These are phyloP conservation scores for Umimayanthus kanabou DNA, from an alignment of 92 coral and sea anemone genomes.

Conservation along the genomic window DNA sequence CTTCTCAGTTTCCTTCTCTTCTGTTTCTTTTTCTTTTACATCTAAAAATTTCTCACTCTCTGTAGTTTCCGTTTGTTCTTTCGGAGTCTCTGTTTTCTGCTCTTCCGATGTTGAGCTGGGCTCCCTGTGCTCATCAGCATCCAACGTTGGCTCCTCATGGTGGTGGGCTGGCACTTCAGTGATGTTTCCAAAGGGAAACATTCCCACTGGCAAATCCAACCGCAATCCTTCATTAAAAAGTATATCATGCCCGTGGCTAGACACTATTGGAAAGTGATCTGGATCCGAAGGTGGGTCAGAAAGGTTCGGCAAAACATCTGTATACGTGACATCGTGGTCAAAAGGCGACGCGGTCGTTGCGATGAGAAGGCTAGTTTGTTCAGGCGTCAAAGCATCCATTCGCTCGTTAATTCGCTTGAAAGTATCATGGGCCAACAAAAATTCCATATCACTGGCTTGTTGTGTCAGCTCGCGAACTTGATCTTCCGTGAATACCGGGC, in stretches of 20 bases:
- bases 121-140: slow-evolving; percentile 27
- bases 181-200: slow-evolving; percentile 36
- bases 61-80: background rate
- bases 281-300: slow-evolving; percentile 37
- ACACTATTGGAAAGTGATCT: slow-evolving; percentile 53
- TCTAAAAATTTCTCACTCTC: slow-evolving; percentile 38
- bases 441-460: slow-evolving; percentile 76
- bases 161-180: slow-evolving; percentile 14
- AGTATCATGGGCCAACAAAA: slow-evolving; percentile 70
- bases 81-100: slow-evolving; percentile 33
- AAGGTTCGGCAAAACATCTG: slow-evolving; percentile 52
- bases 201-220: slow-evolving; percentile 43
- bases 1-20: slow-evolving; percentile 12
- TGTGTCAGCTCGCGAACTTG: slow-evolving; percentile 87
- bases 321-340: slow-evolving; percentile 57
- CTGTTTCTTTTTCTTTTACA: slow-evolving; percentile 5
- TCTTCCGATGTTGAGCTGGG: slow-evolving; percentile 35
- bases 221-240: slow-evolving; percentile 51
- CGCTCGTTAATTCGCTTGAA: slow-evolving; percentile 78
- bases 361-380: slow-evolving; percentile 61
- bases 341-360: slow-evolving; percentile 57
- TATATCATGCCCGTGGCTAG: slow-evolving; percentile 52
- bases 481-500: slow-evolving; percentile 96
- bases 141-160: slow-evolving; percentile 13
- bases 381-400: slow-evolving; percentile 62